Conservation (phyloP, 2,113 vertebrate genomes). For the Garra rufa region DNA sequence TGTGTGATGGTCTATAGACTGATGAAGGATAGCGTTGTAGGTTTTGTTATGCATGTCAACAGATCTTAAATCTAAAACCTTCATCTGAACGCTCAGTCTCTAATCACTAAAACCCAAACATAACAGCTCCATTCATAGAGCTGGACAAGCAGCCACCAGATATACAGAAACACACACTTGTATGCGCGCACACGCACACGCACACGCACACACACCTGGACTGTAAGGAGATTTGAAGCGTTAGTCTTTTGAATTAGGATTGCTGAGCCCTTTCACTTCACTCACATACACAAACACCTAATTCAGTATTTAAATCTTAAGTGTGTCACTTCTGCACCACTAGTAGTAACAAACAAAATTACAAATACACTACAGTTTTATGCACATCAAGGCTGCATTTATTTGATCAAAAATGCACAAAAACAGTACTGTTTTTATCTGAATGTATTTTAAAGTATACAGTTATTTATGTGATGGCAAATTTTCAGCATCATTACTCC, state of each 20-base stretch:
- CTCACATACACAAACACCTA: background rate
- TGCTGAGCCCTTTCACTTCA: background rate
- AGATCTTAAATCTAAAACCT: conserved; percentile 17
- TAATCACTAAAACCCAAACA: conserved; percentile 34
- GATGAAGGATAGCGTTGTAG: background rate
- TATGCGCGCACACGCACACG: background rate
- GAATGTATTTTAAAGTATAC: too few species aligned
- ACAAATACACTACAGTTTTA: background rate
- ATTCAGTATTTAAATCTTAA: conserved; percentile 1
- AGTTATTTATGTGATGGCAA: too few species aligned
- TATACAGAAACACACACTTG: background rate
- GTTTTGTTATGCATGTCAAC: background rate
- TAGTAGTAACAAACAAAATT: background rate
- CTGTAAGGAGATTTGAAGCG: conserved; percentile 19
- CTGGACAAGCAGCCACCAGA: background rate
- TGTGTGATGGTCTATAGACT: background rate
- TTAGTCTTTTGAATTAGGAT: conserved; percentile 13
- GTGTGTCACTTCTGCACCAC: background rate
- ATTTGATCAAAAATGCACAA: background rate
- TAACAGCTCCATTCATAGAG: conserved; percentile 13
- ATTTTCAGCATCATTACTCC: background rate
- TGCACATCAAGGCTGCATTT: background rate
- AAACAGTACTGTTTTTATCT: too few species aligned
- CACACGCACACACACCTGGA: background rate
- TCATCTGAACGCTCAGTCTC: background rate